Evolutionary conservation across 2,113 vertebrate genomes (phyloP).

Genomic region (Plecotus auritus): DNA sequence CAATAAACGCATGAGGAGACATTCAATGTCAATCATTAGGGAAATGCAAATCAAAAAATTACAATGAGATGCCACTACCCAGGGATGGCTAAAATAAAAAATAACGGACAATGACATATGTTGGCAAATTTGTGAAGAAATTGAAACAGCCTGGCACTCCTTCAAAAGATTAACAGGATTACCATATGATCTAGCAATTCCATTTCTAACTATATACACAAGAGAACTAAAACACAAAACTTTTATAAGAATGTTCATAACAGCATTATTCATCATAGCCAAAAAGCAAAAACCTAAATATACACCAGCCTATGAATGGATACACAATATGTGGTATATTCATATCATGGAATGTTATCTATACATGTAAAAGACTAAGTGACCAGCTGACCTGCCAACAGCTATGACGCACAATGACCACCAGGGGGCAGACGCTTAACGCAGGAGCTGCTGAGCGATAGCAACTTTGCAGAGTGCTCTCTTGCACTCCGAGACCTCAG

Average conservation of each 20-base stretch:
- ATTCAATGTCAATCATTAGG: background rate
- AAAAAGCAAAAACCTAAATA: background rate
- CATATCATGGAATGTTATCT: background rate
- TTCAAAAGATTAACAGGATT: background rate
- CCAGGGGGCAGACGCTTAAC: no score
- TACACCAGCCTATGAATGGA: background rate
- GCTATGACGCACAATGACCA: no score
- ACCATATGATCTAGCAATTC: background rate
- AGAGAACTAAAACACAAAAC: background rate
- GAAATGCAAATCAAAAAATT: background rate
- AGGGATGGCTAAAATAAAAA: background rate
- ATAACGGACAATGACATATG: background rate
- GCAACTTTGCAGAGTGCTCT: no score
- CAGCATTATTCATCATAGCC: background rate
- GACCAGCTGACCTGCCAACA: no score
- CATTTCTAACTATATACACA: background rate
- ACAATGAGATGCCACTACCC: background rate
- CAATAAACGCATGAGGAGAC: background rate
- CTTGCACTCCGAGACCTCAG: no score
- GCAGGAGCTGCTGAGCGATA: no score
- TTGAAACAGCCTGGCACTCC: background rate
- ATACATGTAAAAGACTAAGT: no score
- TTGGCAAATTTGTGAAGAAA: background rate
- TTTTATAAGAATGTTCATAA: background rate
- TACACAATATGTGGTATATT: background rate